phyloP scores from a whole-genome alignment of 2,113 vertebrate genomes.

The Chionomys nivalis region DNA sequence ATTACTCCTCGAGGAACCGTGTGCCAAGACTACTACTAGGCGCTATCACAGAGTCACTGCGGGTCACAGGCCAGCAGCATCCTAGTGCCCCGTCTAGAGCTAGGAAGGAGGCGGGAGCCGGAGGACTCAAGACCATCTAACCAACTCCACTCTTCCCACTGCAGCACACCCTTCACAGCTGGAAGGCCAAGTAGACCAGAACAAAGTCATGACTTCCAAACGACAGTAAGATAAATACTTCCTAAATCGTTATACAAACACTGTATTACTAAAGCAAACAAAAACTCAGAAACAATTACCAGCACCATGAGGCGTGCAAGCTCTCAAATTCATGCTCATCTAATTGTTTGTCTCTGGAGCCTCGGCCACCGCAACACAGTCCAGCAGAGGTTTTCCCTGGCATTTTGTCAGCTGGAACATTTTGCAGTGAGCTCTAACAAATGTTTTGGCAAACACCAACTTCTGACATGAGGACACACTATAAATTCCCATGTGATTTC shows the following conservation, averaged over 20 bases:
- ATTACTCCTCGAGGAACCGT: background rate
- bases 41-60: background rate
- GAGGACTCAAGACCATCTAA: background rate
- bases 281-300: background rate
- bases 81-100: background rate
- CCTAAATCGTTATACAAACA: background rate
- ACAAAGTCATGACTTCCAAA: conserved; percentile 42
- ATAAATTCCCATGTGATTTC: background rate
- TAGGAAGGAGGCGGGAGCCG: background rate
- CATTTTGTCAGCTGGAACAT: background rate
- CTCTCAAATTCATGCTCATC: background rate
- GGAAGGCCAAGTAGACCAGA: conserved; percentile 3
- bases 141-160: background rate
- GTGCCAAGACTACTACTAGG: background rate
- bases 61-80: background rate
- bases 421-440: background rate
- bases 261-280: background rate
- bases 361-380: background rate
- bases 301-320: background rate
- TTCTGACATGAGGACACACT: background rate
- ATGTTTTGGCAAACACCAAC: background rate
- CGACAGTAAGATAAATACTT: conserved; percentile 41
- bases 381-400: background rate
- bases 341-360: conserved; percentile 35
- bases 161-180: background rate